A percentile compares a stretch with the other conserved stretches of the same genome.
phyloP scores from a whole-genome alignment of 2,113 vertebrate genomes.

The Ginglymostoma cirratum region DNA sequence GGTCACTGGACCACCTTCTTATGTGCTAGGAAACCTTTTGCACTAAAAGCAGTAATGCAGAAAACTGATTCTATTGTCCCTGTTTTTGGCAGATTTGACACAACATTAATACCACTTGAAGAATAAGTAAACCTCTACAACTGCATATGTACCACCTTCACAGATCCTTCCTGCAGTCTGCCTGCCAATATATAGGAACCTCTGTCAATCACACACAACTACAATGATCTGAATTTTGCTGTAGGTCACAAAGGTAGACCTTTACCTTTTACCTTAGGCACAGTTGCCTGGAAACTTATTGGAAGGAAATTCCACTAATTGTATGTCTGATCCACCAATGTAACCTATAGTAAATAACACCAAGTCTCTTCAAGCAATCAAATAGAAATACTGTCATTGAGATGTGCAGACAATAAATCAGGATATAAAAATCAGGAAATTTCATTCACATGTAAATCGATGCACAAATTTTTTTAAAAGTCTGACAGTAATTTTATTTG shows the following conservation, averaged over 20 bases:
- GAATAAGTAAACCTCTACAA: neutral
- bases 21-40: neutral
- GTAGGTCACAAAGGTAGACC: neutral
- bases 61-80: neutral
- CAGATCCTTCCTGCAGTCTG: neutral
- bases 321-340: neutral
- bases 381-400: neutral
- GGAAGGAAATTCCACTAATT: neutral
- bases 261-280: neutral
- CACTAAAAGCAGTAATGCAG: neutral
- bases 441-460: neutral
- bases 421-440: neutral
- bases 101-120: neutral
- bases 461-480: neutral
- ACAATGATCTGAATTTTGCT: neutral
- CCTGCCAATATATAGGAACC: neutral
- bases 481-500: neutral
- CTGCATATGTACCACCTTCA: neutral
- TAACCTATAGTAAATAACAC: neutral
- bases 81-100: neutral
- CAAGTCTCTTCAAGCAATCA: too few species aligned
- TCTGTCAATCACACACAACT: neutral
- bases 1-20: too few species aligned
- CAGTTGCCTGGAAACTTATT: neutral
- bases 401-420: neutral